Evolutionary conservation across 2,888 invertebrate species (phyloP).

Genomic region (Troides helena): DNA sequence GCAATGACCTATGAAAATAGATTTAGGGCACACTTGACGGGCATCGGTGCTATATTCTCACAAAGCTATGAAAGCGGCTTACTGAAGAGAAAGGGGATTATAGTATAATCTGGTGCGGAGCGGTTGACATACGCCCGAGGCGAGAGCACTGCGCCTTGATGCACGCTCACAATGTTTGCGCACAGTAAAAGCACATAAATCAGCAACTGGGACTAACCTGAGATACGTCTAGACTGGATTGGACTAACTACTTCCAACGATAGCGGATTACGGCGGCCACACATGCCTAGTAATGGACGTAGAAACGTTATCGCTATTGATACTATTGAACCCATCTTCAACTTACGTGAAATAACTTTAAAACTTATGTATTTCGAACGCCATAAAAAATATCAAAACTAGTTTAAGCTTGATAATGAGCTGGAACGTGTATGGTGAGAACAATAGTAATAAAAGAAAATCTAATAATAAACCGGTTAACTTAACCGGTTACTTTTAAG

Average conservation of each 20-base stretch:
- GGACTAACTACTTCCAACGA: slow-evolving; percentile 35
- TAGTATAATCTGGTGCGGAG: slow-evolving; percentile 69
- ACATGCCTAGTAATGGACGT: slow-evolving; percentile 1
- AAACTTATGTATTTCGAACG: too few species aligned
- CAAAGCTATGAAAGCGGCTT: slow-evolving; percentile 76
- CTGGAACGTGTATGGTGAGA: too few species aligned
- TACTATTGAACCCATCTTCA: too few species aligned
- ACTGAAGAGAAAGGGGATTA: slow-evolving; percentile 74
- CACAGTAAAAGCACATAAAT: slow-evolving; percentile 47
- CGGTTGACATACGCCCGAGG: slow-evolving; percentile 72
- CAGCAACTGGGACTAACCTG: slow-evolving; percentile 32
- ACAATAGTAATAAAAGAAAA: too few species aligned
- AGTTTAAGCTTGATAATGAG: too few species aligned
- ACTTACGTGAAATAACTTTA: too few species aligned
- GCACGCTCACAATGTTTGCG: slow-evolving; percentile 42
- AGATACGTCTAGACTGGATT: slow-evolving; percentile 37
- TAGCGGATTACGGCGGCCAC: slow-evolving; percentile 17
- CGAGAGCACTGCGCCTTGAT: slow-evolving; percentile 37
- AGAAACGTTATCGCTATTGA: not conserved
- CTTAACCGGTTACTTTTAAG: too few species aligned
- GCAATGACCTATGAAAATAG: slow-evolving; percentile 52
- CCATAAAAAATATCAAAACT: too few species aligned
- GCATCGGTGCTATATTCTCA: slow-evolving; percentile 64
- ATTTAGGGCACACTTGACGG: slow-evolving; percentile 70
- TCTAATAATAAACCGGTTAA: too few species aligned